A percentile compares a stretch with the other conserved stretches of the same genome.
Conservation (phyloP, 2,797 vertebrate genomes). For the Valencia hispanica region DNA sequence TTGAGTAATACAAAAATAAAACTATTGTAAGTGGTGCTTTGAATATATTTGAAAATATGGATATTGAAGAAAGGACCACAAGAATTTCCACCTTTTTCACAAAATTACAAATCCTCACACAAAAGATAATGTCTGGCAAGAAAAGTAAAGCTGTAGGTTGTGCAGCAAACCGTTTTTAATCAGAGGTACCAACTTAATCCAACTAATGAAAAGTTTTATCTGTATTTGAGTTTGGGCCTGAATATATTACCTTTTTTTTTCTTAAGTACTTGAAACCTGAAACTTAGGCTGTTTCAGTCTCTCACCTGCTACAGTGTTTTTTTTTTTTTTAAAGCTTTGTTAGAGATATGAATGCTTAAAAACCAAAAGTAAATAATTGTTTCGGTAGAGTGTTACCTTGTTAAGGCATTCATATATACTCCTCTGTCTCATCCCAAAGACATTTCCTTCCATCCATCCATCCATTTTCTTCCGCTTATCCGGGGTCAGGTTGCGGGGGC, state of each 20-base stretch:
- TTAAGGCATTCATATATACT: conserved; percentile 57
- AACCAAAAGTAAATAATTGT: not conserved
- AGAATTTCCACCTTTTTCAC: not conserved
- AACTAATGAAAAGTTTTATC: not conserved
- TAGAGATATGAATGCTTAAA: conserved; percentile 17
- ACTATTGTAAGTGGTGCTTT: too few species aligned
- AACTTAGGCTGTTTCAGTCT: not conserved
- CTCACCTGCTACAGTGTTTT: not conserved
- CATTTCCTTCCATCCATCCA: too few species aligned
- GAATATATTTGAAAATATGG: not conserved
- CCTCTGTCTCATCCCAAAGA: conserved; percentile 41
- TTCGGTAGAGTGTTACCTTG: conserved; percentile 28
- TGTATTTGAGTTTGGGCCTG: not conserved
- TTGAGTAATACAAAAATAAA: too few species aligned
- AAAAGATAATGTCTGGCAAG: not conserved
- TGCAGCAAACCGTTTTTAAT: conserved; percentile 11
- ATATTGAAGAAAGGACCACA: too few species aligned
- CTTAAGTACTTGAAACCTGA: not conserved
- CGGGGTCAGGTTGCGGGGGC: too few species aligned
- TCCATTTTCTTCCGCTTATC: too few species aligned
- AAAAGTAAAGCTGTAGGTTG: not conserved
- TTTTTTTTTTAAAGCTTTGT: conserved; percentile 34
- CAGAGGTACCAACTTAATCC: conserved; percentile 9
- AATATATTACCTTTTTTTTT: not conserved
- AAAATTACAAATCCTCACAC: not conserved